Evolutionary conservation across 1,140 invertebrate genomes (phyloP).

Genomic region (Eulimnadia texana): DNA sequence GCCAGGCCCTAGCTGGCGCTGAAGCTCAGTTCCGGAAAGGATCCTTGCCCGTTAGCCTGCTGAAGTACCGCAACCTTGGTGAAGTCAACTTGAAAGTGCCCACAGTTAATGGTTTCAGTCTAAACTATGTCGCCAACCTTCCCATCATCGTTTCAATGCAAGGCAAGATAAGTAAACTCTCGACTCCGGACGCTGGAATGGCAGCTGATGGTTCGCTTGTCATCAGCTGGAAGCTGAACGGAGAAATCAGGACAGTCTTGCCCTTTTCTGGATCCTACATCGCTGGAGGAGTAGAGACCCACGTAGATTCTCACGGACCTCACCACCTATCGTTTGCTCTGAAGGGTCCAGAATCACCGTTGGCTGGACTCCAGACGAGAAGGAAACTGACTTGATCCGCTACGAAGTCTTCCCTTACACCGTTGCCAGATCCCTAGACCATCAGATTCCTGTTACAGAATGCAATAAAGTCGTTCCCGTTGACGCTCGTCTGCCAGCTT

Average conservation of each 20-base stretch:
- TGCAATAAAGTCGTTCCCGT: background rate
- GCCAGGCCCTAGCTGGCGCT: background rate
- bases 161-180: background rate
- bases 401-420: background rate
- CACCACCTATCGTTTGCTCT: background rate
- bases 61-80: slow-evolving; percentile 1
- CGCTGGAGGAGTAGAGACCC: background rate
- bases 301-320: background rate
- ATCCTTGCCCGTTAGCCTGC: background rate
- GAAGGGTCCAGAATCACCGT: background rate
- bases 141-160: background rate
- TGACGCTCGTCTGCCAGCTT: background rate
- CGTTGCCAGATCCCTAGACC: background rate
- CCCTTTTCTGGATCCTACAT: background rate
- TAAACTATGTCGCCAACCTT: background rate
- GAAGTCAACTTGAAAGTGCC: background rate
- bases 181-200: background rate
- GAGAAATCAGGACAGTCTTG: background rate
- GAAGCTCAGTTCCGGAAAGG: background rate
- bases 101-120: background rate
- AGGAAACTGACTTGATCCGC: background rate
- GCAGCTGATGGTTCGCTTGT: background rate
- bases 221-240: background rate
- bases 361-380: background rate
- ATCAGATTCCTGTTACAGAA: background rate